phyloP scores from a whole-genome alignment of 2,888 invertebrate species.

The Eubasilissa splendida region DNA sequence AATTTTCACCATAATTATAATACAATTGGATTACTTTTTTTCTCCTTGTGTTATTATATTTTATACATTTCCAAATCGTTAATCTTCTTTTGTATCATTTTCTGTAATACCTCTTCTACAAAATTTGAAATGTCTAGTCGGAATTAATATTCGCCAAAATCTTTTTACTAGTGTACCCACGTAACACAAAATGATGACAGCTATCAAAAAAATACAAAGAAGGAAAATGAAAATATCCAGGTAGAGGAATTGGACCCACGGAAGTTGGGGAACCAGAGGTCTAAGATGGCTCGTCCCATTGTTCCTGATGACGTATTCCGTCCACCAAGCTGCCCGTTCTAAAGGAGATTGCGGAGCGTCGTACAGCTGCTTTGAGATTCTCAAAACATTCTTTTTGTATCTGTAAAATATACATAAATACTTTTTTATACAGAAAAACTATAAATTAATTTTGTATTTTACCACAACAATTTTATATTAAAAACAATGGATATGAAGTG shows the following conservation, averaged over 20 bases:
- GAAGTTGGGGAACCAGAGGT: background rate
- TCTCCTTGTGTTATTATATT: no score
- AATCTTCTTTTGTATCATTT: no score
- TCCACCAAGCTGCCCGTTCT: slow-evolving; percentile 52
- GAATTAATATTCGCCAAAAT: no score
- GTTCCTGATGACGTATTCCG: slow-evolving; percentile 47
- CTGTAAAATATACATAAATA: slow-evolving; percentile 9
- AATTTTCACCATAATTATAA: no score
- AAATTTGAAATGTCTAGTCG: no score
- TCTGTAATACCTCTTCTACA: no score
- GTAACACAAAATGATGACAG: background rate
- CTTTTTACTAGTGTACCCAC: background rate
- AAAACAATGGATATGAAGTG: no score
- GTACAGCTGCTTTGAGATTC: slow-evolving; percentile 37
- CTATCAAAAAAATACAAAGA: background rate
- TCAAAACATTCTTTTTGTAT: slow-evolving; percentile 38
- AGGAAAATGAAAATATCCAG: slow-evolving; percentile 33
- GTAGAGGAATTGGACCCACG: slow-evolving; percentile 23
- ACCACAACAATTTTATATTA: no score
- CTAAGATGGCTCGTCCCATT: slow-evolving; percentile 47
- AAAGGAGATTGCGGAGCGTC: slow-evolving; percentile 38
- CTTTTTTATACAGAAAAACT: no score
- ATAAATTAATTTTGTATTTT: no score
- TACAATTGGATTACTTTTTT: no score
- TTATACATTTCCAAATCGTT: no score